Base-by-base conservation (phyloP, 2,797 vertebrate species). In the Dicrostonyx torquatus region DNA sequence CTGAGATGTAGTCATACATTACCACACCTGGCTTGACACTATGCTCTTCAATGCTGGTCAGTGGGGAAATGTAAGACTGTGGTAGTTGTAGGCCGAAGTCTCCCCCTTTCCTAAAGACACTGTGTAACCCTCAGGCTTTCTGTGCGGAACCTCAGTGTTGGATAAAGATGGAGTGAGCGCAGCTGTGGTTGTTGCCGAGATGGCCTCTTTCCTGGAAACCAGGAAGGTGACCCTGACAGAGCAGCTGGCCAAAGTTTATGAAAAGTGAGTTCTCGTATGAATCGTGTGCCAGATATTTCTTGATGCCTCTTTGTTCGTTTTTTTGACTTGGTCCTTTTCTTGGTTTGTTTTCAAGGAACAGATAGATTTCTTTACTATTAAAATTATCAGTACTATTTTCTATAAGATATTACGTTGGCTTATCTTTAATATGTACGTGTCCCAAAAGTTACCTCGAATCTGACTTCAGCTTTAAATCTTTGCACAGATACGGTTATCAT, bases 141-240 rank as follows among this genome's bases (percentile, higher is more conserved):
- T 99, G 97, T 99, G 99, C 75, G 99, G 99, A 64, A 98, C 98
- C 2, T 98, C 99, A 1, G 99, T 99, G 78, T 98, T 99, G 55
- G 99, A 99, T 94, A 99, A 99, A 97, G 99, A 99, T 26, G 99
- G 99, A 0, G 99, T 99, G 37, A 99, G 99, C 3, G 98, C 99
- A 0, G 99, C 99, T 0, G 99, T 94, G 73, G 99, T 99, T 14
- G 98, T 98, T 88, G 99, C 99, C 40, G 99, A 99, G 96, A 99
- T 99, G 99, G 99, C 99, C 0, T 76, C 98, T 0, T 99, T 98
- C 92, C 98, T 99, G 75, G 98, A 99, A 80, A 96, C 97, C 93
- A 98, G 98, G 97, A 98, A 97, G 64, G 94, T 99, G 40, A 99
- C 97, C 3, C 96, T 99, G 93, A 98, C 95, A 18, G 98, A 99